Evolutionary conservation across 2,113 vertebrate species (phyloP).

Genomic region (Fregata magnificens): DNA sequence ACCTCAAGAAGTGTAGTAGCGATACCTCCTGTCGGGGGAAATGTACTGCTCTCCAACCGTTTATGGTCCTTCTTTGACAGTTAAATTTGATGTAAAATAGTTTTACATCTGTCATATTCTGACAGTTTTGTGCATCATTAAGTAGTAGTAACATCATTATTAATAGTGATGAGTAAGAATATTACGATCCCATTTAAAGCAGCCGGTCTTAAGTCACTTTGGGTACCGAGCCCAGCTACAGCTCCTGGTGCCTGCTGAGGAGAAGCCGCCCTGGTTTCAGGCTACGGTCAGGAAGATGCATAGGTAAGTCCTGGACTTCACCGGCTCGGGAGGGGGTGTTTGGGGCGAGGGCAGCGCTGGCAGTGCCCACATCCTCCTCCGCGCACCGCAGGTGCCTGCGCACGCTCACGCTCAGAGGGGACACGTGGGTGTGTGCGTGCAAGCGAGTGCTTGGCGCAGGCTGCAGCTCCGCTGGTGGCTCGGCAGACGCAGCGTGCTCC

Average conservation of each 20-base stretch:
- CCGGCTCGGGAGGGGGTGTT: fast-evolving
- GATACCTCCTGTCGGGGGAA: background rate
- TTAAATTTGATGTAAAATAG: background rate
- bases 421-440: background rate
- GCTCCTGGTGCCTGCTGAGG: background rate
- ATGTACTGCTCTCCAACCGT: background rate
- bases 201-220: background rate
- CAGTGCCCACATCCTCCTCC: background rate
- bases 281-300: fast-evolving
- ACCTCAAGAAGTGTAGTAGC: background rate
- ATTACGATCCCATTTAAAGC: background rate
- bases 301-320: fast-evolving
- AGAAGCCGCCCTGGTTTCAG: background rate
- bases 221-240: background rate
- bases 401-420: background rate
- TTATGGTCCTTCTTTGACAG: background rate
- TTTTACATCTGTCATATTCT: background rate
- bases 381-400: background rate
- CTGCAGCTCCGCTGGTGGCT: background rate
- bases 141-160: background rate
- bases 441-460: background rate
- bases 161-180: background rate
- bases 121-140: conserved; percentile 29
- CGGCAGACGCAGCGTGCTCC: background rate
- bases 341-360: too few species aligned